Percentiles rank a stretch among this genome's conserved stretches.
phyloP scores from a whole-genome alignment of 1,140 invertebrate species.

The Bombus breviceps region DNA sequence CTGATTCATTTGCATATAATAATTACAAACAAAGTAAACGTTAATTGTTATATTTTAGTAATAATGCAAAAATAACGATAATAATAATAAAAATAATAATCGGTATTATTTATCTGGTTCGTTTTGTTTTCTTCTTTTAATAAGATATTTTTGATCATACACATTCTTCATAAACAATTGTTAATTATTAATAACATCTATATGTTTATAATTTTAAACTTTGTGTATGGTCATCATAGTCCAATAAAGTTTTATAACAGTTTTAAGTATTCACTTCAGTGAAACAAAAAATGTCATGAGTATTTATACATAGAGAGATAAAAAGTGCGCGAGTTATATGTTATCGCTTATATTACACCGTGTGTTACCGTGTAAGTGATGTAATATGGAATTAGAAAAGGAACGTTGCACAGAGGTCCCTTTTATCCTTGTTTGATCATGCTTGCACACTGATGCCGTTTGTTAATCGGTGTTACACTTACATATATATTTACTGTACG shows the following conservation, averaged over 20 bases:
- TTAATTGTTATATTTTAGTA: constrained; percentile 22
- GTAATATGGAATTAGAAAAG: too few relatives aligned
- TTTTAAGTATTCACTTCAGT: background rate
- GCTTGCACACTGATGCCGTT: too few relatives aligned
- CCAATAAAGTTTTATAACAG: background rate
- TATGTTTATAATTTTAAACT: background rate
- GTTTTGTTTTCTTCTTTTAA: background rate
- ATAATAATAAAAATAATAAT: background rate
- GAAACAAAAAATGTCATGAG: background rate
- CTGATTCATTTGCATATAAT: background rate
- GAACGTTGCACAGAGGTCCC: too few relatives aligned
- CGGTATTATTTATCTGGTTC: background rate
- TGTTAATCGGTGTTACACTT: too few relatives aligned
- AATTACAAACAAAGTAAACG: background rate
- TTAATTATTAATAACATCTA: background rate
- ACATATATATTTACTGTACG: too few relatives aligned
- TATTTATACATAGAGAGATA: background rate
- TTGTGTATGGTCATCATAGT: background rate
- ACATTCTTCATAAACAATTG: background rate
- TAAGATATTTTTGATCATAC: background rate
- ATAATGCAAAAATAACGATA: constrained; percentile 9
- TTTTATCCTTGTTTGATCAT: too few relatives aligned
- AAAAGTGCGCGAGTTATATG: too few relatives aligned
- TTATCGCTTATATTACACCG: background rate
- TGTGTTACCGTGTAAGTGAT: too few relatives aligned